Base-by-base conservation (phyloP, 1,140 invertebrate species). In the Carposina sasakii region DNA sequence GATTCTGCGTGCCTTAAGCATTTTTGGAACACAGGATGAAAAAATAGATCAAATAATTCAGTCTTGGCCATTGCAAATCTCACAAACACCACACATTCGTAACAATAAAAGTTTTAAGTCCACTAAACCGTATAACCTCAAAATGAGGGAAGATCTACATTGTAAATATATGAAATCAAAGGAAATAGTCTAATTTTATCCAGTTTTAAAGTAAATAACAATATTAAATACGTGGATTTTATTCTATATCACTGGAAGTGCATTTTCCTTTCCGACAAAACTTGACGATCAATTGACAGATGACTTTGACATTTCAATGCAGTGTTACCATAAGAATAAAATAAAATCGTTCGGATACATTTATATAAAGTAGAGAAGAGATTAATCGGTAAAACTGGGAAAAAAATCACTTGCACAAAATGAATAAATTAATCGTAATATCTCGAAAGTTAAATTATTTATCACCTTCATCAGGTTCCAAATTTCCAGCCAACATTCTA, bases 401-500 rank as follows among this genome's bases (percentile, higher is more conserved):
- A 28, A 28, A 28, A 28, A 28, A 46, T 3, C n/a, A n/a, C n/a
- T n/a, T n/a, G n/a, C n/a, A n/a, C n/a, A n/a, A n/a, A n/a, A n/a
- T n/a, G n/a, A n/a, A n/a, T n/a, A n/a, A n/a, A n/a, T 34, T 46
- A 4, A 30, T 17, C 33, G 19, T 26, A 21, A 36, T 39, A 33
- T 26, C 16, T n/a, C 8, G 17, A 20, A 20, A 42, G 21, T 23
- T 47, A n/a, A n/a, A n/a, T n/a, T n/a, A n/a, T n/a, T 16, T 43
- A 28, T 64, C 69, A 69, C 94, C 96, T 58, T 91, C 91, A 88
- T 99, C 98, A 10, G 98, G 93, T 62, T 93, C 88, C 57, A 99
- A 86, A 71, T 96, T 95, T 28, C 98, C 98, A 68, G 98, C 98
- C 58, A 99, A 87, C 94, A 99, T 96, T 70, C 96, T 89, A 71